phyloP scores from a whole-genome alignment of 2,888 invertebrate species.

The Eristalis pertinax region DNA sequence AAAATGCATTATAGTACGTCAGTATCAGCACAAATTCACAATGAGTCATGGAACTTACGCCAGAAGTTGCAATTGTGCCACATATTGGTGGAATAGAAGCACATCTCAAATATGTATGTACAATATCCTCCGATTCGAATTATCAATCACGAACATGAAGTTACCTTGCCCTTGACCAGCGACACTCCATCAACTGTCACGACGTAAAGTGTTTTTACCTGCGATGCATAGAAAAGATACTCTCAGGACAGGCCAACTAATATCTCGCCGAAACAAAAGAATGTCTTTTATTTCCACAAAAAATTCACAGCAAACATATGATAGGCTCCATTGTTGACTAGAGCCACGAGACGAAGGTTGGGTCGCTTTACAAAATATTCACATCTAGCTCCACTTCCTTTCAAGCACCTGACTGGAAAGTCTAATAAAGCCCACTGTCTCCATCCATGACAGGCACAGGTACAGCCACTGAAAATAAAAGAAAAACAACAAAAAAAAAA shows the following conservation, averaged over 20 bases:
- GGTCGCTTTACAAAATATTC: slow-evolving; percentile 55
- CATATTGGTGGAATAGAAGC: too few species aligned
- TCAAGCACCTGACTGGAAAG: slow-evolving; percentile 59
- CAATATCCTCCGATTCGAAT: neutral
- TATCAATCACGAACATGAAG: slow-evolving; percentile 6
- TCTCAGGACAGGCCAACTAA: neutral
- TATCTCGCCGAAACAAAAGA: slow-evolving; percentile 22
- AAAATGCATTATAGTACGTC: too few species aligned
- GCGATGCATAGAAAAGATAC: slow-evolving; percentile 56
- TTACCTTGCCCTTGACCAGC: slow-evolving; percentile 19
- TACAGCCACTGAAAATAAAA: neutral
- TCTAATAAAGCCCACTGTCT: slow-evolving; percentile 43
- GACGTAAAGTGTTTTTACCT: slow-evolving; percentile 19
- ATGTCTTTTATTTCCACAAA: slow-evolving; percentile 8
- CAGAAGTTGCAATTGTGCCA: too few species aligned
- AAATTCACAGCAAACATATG: slow-evolving; percentile 47
- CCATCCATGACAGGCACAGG: neutral
- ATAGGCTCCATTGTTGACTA: slow-evolving; percentile 1
- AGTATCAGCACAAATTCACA: too few species aligned
- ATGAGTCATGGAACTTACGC: too few species aligned
- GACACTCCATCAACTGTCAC: slow-evolving; percentile 11
- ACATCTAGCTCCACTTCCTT: slow-evolving; percentile 65
- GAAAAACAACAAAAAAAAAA: neutral
- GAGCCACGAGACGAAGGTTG: slow-evolving; percentile 49
- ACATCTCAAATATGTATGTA: too few species aligned